phyloP scores from a whole-genome alignment of 2,113 vertebrate species.

The Notothenia coriiceps region DNA sequence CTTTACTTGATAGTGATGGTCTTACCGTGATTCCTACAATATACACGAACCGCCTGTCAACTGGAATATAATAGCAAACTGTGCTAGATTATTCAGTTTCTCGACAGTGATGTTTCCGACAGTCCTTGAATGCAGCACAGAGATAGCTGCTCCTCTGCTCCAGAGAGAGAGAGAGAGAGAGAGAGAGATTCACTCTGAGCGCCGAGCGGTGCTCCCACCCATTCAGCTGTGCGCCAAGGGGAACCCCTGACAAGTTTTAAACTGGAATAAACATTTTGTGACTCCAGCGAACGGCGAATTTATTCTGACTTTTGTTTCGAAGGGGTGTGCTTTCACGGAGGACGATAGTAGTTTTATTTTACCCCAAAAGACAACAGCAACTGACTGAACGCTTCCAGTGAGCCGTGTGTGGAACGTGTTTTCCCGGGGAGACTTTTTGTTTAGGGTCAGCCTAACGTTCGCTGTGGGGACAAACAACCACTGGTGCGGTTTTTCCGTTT shows the following conservation, averaged over 20 bases:
- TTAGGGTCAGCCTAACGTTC: constrained; percentile 25
- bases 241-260: constrained; percentile 28
- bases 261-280: background rate
- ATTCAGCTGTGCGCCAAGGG: background rate
- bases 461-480: constrained; percentile 1
- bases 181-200: too few species aligned
- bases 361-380: background rate
- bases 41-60: too few species aligned
- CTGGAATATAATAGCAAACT: too few species aligned
- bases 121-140: constrained; percentile 50
- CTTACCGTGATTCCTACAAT: too few species aligned
- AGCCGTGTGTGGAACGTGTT: constrained; percentile 9
- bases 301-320: background rate
- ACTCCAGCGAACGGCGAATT: background rate
- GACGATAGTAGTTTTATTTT: background rate
- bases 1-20: too few species aligned
- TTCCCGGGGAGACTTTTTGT: constrained; percentile 64
- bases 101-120: constrained; percentile 21
- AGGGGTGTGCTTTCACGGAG: background rate
- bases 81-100: too few species aligned
- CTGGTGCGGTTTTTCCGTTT: constrained; percentile 26
- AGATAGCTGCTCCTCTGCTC: constrained; percentile 31
- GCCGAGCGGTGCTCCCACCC: background rate
- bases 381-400: constrained; percentile 21
- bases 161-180: background rate